Base-by-base conservation (phyloP, 2,888 invertebrate genomes). In the Macrophya alboannulata region DNA sequence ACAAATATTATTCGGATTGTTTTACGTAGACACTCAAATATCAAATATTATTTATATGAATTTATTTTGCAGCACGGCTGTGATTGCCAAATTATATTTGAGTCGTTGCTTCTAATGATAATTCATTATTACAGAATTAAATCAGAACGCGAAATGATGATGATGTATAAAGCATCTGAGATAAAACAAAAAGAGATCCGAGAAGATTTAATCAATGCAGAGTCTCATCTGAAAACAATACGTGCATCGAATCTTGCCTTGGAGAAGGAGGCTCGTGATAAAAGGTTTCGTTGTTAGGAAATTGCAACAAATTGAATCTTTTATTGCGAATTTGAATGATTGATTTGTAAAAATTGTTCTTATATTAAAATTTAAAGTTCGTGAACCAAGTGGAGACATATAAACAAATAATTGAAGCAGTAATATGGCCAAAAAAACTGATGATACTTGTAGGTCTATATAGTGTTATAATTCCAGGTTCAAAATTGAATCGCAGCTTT, bases 401-500 rank as follows among this genome's bases (percentile, higher is more conserved):
- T 45, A 21, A 74, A 43, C 25, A 4, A 45, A 74, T 48, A 74
- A 5, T 71, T 0, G 71, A 17, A 37, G 8, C 40, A 37, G 6
- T 4, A 71, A n/a, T 37, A 71, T 40, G n/a, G 9, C 10, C 9
- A 37, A 8, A 9, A 43, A 37, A 9, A 71, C 4, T n/a, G n/a
- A 71, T n/a, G 31, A 9, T 40, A 71, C 17, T 12, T 37, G 4
- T 17, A 40, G 3, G n/a, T 10, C n/a, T n/a, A 76, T 76, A 12
- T 25, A 12, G 25, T 48, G 25, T 15, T 17, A 37, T 40, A 15
- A 68, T 83, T 83, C 1, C 43, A 90, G 89, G 85, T 87, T 88
- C 25, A 90, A 90, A 86, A 62, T 86, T 9, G 90, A 90, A 77
- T 88, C 88, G 1, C 89, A 89, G 71, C 86, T 90, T 10, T 59